Evolutionary conservation across 2,888 invertebrate species (phyloP), one percentile per base, ranked within the genome.

Genomic region (Stenoptilia bipunctidactyla): DNA sequence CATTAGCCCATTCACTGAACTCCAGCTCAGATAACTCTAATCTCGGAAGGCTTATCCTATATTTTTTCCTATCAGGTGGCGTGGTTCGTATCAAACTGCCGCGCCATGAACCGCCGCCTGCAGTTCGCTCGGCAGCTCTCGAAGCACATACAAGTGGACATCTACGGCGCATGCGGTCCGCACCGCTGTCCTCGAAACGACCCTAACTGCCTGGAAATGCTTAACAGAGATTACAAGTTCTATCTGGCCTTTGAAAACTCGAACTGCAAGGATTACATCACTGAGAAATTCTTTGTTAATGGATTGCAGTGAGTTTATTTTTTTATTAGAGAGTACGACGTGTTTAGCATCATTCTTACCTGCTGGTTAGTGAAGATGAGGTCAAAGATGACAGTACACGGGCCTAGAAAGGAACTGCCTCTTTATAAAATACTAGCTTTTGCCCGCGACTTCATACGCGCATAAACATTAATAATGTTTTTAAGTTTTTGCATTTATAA

Each of bases 11-110:
- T n/a, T n/a, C n/a, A n/a, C n/a, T n/a, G n/a, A n/a, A n/a, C n/a
- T n/a, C n/a, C n/a, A n/a, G n/a, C n/a, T n/a, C n/a, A n/a, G n/a
- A n/a, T n/a, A n/a, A n/a, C n/a, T n/a, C n/a, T n/a, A n/a, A n/a
- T n/a, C n/a, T n/a, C n/a, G n/a, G n/a, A n/a, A n/a, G n/a, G n/a
- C n/a, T n/a, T n/a, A n/a, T n/a, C 9, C 25, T 25, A 6, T 6
- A 25, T 25, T 25, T 9, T 6, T 25, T 25, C 25, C 33, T 15
- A 13, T 15, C 37, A 88, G 89, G 92, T 97, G 4, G 98, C 97
- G 40, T 98, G 97, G 98, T 98, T 98, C 77, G 97, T 98, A 40
- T 97, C 97, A 27, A 98, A 98, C 76, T 98, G 98, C 66, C 94
- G 93, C 47, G 96, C 97, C 2, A 88, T 94, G 40, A 98, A 98